A percentile compares a stretch with the other conserved stretches of the same genome.
phyloP scores from a whole-genome alignment of 2,113 vertebrate species.

The Oxyruncus cristatus region DNA sequence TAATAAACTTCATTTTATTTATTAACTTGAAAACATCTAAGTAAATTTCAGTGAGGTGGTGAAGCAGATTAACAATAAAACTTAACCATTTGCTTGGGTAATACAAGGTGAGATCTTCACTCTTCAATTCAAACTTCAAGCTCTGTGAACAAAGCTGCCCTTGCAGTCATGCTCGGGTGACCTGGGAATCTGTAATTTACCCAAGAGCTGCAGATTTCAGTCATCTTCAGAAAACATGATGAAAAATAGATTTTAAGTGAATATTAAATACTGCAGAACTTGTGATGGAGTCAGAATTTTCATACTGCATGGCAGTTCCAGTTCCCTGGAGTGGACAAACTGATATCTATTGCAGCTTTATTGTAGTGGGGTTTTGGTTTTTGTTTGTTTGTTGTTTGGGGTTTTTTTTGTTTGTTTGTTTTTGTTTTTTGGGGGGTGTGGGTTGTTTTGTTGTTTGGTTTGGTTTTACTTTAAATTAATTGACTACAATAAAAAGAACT shows the following conservation, averaged over 20 bases:
- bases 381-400: no score
- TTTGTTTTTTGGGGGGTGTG: rapidly evolving
- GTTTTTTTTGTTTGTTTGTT: neutral
- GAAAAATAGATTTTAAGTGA: neutral
- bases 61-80: neutral
- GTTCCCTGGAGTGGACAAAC: neutral
- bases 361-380: neutral
- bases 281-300: neutral
- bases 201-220: neutral
- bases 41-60: neutral
- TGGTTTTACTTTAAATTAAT: neutral
- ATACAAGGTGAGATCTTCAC: neutral
- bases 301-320: neutral
- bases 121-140: neutral
- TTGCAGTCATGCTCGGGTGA: neutral
- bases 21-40: neutral
- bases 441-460: neutral
- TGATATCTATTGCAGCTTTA: neutral
- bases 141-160: neutral
- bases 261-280: neutral
- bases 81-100: neutral
- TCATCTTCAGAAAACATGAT: neutral
- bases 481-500: neutral
- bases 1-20: neutral
- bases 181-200: neutral